phyloP scores from a whole-genome alignment of 2,888 invertebrate species.

The Julus scanicus region DNA sequence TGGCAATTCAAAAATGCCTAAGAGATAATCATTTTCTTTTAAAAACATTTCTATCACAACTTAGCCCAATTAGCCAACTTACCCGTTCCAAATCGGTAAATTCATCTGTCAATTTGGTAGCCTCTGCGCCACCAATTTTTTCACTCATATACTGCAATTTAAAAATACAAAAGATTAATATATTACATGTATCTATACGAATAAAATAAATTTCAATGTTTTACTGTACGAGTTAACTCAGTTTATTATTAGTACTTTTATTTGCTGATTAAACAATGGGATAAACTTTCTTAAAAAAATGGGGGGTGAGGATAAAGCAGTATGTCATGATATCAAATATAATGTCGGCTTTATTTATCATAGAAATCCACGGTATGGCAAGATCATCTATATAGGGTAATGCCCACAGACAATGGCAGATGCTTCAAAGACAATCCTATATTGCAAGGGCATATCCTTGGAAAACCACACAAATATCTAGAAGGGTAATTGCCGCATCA shows the following conservation, averaged over 20 bases:
- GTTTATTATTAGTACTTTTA: no score
- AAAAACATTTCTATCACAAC: not conserved
- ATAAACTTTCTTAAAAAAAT: no score
- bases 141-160: slow-evolving; percentile 96
- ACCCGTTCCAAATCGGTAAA: slow-evolving; percentile 99
- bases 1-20: not conserved
- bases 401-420: not conserved
- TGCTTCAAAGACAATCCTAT: not conserved
- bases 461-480: not conserved
- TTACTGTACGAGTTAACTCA: no score
- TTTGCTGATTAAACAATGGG: no score
- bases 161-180: slow-evolving; percentile 60
- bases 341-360: no score
- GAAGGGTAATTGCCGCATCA: not conserved
- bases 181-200: not conserved
- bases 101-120: slow-evolving; percentile 98
- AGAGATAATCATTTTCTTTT: slow-evolving; percentile 1
- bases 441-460: not conserved
- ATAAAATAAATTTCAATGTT: no score
- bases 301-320: no score
- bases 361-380: no score
- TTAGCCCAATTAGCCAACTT: slow-evolving; percentile 67
- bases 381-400: no score
- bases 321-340: no score
- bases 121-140: slow-evolving; percentile 99